phyloP scores from a whole-genome alignment of 2,888 invertebrate species.

The Scaptomyza polygonia region DNA sequence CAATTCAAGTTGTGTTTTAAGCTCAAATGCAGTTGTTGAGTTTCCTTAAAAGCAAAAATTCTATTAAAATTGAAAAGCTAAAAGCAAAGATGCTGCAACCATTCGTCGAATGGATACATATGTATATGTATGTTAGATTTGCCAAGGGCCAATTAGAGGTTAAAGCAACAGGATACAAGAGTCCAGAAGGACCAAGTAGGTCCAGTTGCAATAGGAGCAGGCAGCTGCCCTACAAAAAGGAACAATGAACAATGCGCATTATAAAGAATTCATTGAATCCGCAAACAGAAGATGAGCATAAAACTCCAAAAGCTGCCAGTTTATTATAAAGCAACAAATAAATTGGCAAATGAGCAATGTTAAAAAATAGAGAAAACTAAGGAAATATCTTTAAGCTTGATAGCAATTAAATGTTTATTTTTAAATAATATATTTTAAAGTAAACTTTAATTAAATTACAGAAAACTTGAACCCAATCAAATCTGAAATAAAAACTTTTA shows the following conservation, averaged over 20 bases:
- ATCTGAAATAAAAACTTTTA: neutral
- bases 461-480: neutral
- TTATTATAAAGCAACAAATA: conserved; percentile 34
- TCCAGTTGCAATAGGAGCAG: conserved; percentile 6
- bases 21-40: conserved; percentile 3
- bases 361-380: neutral
- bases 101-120: neutral
- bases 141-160: conserved; percentile 63
- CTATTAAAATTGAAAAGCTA: conserved; percentile 61
- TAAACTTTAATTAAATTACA: neutral
- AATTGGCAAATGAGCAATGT: conserved; percentile 21
- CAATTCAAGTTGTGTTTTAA: conserved; percentile 12
- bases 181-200: neutral
- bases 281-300: conserved; percentile 22
- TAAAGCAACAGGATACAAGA: conserved; percentile 39
- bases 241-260: conserved; percentile 55
- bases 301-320: conserved; percentile 11
- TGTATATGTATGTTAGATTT: conserved; percentile 14
- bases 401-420: no score
- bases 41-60: conserved; percentile 47
- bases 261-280: conserved; percentile 58
- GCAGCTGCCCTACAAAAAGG: conserved; percentile 2
- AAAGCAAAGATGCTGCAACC: conserved; percentile 34
- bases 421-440: no score
- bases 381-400: neutral